Conservation (phyloP, 2,797 vertebrate genomes). For the Clarias laeviceps region DNA sequence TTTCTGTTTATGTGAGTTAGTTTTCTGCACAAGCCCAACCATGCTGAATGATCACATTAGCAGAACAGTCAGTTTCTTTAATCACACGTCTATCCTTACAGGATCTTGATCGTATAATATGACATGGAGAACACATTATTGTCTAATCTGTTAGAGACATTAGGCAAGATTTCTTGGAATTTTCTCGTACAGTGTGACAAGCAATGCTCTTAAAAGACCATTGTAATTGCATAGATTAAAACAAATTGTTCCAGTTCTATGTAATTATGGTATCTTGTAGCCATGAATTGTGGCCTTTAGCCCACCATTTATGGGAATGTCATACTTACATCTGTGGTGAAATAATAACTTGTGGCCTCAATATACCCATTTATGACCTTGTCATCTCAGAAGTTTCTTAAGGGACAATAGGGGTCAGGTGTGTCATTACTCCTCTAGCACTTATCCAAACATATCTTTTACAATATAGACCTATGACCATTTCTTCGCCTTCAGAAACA, state of each 20-base stretch:
- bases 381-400: not conserved
- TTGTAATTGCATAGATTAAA: not conserved
- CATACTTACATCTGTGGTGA: not conserved
- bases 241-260: not conserved
- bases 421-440: not conserved
- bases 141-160: not conserved
- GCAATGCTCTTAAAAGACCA: not conserved
- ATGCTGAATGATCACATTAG: not conserved
- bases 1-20: not conserved
- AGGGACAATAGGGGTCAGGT: not conserved
- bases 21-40: not conserved
- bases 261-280: not conserved
- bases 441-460: not conserved
- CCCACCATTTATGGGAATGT: not conserved
- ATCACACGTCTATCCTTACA: not conserved
- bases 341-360: not conserved
- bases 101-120: not conserved
- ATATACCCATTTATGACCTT: not conserved
- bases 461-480: not conserved
- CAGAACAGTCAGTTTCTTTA: not conserved
- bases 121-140: constrained; percentile 14
- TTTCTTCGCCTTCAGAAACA: not conserved
- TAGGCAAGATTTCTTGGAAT: not conserved
- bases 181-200: not conserved
- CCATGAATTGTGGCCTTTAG: not conserved